Conservation (phyloP, 1,140 invertebrate genomes). For the Saccostrea cuccullata region DNA sequence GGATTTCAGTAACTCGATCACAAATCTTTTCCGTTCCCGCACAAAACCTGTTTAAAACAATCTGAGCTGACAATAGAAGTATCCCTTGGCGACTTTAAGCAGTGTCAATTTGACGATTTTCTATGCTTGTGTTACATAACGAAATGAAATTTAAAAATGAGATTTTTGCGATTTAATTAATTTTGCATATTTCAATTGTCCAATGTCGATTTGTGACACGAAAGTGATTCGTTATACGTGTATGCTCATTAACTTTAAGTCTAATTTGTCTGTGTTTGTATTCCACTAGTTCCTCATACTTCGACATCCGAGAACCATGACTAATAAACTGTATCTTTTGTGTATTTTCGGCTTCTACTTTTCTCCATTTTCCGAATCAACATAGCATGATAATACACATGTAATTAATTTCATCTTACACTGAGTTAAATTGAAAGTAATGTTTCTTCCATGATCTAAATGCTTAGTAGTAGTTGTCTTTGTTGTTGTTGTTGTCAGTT, state of each 20-base stretch:
- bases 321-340: no score
- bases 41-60: constrained; percentile 28
- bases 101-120: constrained; percentile 3
- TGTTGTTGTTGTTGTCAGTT: no score
- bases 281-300: no score
- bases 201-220: constrained; percentile 8
- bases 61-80: neutral
- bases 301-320: no score
- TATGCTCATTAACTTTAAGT: neutral
- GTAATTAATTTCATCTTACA: no score
- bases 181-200: constrained; percentile 6
- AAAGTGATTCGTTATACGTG: neutral
- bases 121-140: neutral
- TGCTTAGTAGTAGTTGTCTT: no score
- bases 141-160: neutral
- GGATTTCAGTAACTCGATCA: constrained; percentile 21
- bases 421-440: no score
- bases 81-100: neutral
- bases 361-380: no score
- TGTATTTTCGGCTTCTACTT: no score
- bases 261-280: neutral
- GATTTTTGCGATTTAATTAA: neutral
- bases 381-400: no score
- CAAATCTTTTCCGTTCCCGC: constrained; percentile 17
- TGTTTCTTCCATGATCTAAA: no score